Evolutionary conservation across 1,140 invertebrate genomes (phyloP), one percentile per base, ranked within the genome.

Genomic region (Pentalonia nigronervosa): DNA sequence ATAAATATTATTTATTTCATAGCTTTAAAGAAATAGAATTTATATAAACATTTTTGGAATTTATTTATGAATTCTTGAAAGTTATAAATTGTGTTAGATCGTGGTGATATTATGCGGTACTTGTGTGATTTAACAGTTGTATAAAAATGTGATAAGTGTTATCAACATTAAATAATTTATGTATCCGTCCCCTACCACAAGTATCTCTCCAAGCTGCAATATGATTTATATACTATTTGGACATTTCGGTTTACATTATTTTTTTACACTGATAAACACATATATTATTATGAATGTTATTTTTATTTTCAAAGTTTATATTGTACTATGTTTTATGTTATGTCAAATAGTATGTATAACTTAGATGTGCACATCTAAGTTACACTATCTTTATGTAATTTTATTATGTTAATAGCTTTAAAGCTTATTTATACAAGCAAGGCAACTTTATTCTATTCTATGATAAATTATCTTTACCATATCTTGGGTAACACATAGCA

Each of bases 91-190:
- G 34, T 36, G 9, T 56, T 3, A 56, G 14, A 21, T 41, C 2
- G 34, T 34, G 34, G 14, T 36, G 48, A 53, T 36, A 53, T 36
- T 36, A 53, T 36, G n/a, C 21, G 21, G 41, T 53, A 34, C 17
- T 34, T 53, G 7, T 17, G 20, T 47, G 25, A 17, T 11, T 50
- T 53, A 25, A 88, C 86, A 47, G 86, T 30, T 88, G 23, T 90
- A 41, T 56, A 60, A 60, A 90, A 90, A 90, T 45, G 89, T 90
- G 89, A 90, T 90, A 90, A 56, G 53, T 60, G 9, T 41, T 90
- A 90, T 60, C 89, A 60, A 45, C 53, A 53, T n/a, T 36, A 41
- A 25, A 89, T 53, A 89, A 90, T 90, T 90, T 60, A 90, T 60
- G 53, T 60, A 60, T 56, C 4, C 53, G 14, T 60, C 34, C 34